These are phyloP conservation scores for Tetragnatha versicolor DNA, from an alignment of 1,140 invertebrate genomes.

Conservation along the genomic window DNA sequence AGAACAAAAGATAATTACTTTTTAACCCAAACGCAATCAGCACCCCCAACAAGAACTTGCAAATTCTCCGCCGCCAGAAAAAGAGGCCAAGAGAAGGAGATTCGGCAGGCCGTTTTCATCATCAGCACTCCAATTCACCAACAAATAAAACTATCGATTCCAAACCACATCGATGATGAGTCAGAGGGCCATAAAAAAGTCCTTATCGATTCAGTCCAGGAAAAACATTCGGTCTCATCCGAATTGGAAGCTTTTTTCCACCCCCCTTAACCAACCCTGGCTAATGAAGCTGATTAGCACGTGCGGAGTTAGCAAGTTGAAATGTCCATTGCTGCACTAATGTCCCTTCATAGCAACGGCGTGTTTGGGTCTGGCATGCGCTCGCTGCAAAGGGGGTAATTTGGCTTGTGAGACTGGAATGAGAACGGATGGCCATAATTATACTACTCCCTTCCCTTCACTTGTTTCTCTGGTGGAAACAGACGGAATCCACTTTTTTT, in stretches of 20 bases:
- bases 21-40: no score
- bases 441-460: no score
- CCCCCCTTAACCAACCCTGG: not conserved
- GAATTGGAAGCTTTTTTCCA: constrained; percentile 4
- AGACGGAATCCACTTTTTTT: no score
- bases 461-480: no score
- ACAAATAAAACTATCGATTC: constrained; percentile 10
- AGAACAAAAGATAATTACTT: no score
- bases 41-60: no score
- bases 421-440: no score
- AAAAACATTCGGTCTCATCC: constrained; percentile 5
- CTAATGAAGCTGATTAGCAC: constrained; percentile 36
- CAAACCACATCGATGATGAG: not conserved
- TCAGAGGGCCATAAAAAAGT: not conserved
- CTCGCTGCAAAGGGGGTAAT: no score
- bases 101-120: no score
- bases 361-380: constrained; percentile 25
- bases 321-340: constrained; percentile 17
- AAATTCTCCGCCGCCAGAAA: no score
- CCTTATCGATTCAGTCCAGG: constrained; percentile 1
- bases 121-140: not conserved
- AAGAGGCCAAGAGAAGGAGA: no score
- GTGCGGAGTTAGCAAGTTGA: constrained; percentile 5
- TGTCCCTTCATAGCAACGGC: constrained; percentile 28
- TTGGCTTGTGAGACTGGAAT: no score